Base-by-base conservation (phyloP, 2,888 invertebrate species). In the Toxonevra muliebris region DNA sequence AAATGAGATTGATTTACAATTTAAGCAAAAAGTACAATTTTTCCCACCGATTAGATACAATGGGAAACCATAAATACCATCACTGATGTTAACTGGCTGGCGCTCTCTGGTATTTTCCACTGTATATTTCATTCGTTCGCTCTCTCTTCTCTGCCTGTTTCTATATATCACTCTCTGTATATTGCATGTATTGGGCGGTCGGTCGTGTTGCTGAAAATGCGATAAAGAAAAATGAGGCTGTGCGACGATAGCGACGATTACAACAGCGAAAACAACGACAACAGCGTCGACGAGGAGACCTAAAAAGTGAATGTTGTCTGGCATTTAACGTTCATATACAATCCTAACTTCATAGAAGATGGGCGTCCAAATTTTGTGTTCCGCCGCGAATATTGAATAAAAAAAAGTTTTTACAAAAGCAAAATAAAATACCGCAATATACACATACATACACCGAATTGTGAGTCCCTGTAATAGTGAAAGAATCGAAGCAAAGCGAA, bases 261-360 rank as follows among this genome's bases (percentile, higher is more conserved):
- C 30, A 30, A 30, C 30, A 30, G 7, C 30, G 30, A 30, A 30
- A 30, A 30, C 30, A 30, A 30, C 30, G 30, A 30, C 30, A 7
- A 7, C 30, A 30, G 30, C 30, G 30, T 30, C 30, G 30, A 30
- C 52, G 63, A 10, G 45, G 59, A 73, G 69, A 59, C 75, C 76
- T 77, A 77, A 80, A 82, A 81, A 81, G 81, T 80, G 76, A 78
- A 79, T 78, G 79, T 75, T 77, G 30, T 76, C 75, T 76, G 71
- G 73, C 76, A 71, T 71, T 75, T 76, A 75, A 68, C 74, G 72
- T 77, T 81, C 82, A 82, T 74, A 82, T 82, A 77, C 77, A 79
- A 77, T 80, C 76, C 77, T 76, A 79, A 80, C 79, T 76, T 80
- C 77, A 76, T 61, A 78, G 77, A 80, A 79, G 77, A 80, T 76